A percentile compares a stretch with the other conserved stretches of the same genome.
Evolutionary conservation across 2,888 invertebrate species (phyloP).

Genomic region (Trichacis sp.): DNA sequence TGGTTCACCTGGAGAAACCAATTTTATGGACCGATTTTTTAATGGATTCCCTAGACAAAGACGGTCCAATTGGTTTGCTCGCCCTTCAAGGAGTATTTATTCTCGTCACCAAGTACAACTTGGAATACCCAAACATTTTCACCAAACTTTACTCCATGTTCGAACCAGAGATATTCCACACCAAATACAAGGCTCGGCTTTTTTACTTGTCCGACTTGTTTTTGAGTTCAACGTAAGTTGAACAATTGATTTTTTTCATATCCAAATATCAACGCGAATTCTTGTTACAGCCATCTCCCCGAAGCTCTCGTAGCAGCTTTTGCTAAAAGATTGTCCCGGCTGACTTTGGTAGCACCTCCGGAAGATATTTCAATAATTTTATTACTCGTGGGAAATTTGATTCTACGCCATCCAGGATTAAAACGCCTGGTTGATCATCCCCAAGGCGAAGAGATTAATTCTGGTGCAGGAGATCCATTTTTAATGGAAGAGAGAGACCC

Average conservation of each 20-base stretch:
- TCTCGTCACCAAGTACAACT: conserved; percentile 89
- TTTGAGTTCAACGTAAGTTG: conserved; percentile 90
- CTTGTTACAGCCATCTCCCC: conserved; percentile 89
- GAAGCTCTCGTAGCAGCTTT: conserved; percentile 93
- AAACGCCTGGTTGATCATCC: conserved; percentile 76
- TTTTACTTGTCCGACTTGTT: conserved; percentile 92
- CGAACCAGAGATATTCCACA: conserved; percentile 90
- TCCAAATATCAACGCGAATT: too few relatives aligned
- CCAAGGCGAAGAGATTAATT: conserved; percentile 62
- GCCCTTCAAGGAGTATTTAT: conserved; percentile 93
- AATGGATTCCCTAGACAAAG: conserved; percentile 87
- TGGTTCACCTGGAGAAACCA: conserved; percentile 85
- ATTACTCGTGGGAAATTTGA: conserved; percentile 86
- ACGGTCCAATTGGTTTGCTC: conserved; percentile 88
- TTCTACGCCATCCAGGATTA: conserved; percentile 86
- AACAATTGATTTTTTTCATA: too few relatives aligned
- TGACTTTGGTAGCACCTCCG: conserved; percentile 86
- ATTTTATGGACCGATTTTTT: conserved; percentile 90
- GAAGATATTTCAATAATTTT: conserved; percentile 83
- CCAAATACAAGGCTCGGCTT: conserved; percentile 88
- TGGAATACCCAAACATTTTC: conserved; percentile 96
- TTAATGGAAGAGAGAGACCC: conserved; percentile 86
- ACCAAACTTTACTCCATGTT: conserved; percentile 95
- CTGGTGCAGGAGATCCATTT: conserved; percentile 80
- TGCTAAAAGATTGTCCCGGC: conserved; percentile 86